A percentile compares a stretch with the other conserved stretches of the same genome.
Conservation (phyloP, 2,113 vertebrate species). For the Ivindomyrus marchei region DNA sequence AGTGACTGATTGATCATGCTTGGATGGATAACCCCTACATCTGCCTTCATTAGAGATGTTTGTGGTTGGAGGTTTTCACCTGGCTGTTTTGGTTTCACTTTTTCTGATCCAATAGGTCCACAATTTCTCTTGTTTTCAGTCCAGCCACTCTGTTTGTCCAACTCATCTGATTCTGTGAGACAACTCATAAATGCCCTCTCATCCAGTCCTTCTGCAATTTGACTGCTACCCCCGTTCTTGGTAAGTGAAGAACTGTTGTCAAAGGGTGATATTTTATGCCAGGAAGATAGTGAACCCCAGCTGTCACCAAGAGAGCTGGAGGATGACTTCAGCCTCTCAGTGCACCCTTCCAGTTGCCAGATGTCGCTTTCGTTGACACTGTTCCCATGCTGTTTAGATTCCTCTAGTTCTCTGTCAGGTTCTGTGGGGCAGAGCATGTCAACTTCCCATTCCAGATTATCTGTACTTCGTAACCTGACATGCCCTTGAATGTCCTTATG, state of each 20-base stretch:
- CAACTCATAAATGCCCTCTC: constrained; percentile 5
- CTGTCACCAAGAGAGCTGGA: constrained; percentile 46
- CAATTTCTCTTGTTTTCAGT: neutral
- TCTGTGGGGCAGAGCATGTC: constrained; percentile 36
- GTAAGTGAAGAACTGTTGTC: constrained; percentile 19
- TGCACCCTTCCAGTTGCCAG: neutral
- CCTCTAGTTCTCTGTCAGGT: rapidly evolving
- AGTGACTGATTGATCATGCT: neutral
- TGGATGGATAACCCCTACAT: neutral
- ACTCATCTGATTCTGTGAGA: constrained; percentile 27
- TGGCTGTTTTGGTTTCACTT: neutral
- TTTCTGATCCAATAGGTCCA: neutral
- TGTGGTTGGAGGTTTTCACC: neutral
- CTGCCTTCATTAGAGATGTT: neutral
- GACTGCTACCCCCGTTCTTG: neutral
- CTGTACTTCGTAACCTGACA: neutral
- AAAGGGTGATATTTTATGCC: constrained; percentile 50
- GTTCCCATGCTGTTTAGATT: rapidly evolving
- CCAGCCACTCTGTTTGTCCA: neutral
- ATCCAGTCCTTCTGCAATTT: neutral
- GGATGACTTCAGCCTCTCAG: constrained; percentile 10
- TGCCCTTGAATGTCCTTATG: neutral
- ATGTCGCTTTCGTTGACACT: neutral
- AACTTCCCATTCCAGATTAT: neutral
- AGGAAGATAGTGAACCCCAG: constrained; percentile 54